Evolutionary conservation across 1,140 invertebrate genomes (phyloP).

Genomic region (Zelostemma sp.): DNA sequence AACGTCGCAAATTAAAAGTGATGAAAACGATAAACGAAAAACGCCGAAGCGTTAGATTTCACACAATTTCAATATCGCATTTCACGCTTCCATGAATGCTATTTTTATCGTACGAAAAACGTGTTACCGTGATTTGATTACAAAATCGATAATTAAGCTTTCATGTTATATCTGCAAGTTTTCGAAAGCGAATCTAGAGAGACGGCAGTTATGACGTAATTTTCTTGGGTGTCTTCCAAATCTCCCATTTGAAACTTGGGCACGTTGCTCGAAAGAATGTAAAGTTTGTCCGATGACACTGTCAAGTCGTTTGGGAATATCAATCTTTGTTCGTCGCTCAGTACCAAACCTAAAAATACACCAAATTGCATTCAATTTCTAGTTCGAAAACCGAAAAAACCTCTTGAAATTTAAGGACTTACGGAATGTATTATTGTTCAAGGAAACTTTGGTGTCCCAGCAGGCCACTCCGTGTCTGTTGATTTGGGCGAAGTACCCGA

Average conservation of each 20-base stretch:
- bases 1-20: too few relatives aligned
- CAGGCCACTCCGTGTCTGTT: constrained; percentile 77
- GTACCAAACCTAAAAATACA: constrained; percentile 48
- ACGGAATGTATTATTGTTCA: constrained; percentile 67
- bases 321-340: constrained; percentile 59
- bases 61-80: too few relatives aligned
- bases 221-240: constrained; percentile 28
- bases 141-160: constrained; percentile 11
- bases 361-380: constrained; percentile 4
- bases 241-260: constrained; percentile 68
- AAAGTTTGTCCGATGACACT: constrained; percentile 68
- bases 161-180: constrained; percentile 30
- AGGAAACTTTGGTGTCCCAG: constrained; percentile 76
- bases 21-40: too few relatives aligned
- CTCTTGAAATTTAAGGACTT: too few relatives aligned
- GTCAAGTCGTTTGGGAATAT: constrained; percentile 66
- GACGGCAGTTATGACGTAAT: constrained; percentile 33
- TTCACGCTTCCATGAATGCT: too few relatives aligned
- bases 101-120: too few relatives aligned
- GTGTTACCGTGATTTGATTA: neutral
- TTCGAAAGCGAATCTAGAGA: constrained; percentile 23
- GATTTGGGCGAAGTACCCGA: constrained; percentile 78
- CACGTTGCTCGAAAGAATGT: constrained; percentile 78
- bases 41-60: too few relatives aligned
- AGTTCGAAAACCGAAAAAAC: too few relatives aligned